Percentiles rank a stretch among this genome's conserved stretches.
phyloP scores from a whole-genome alignment of 2,797 vertebrate genomes.

The Siniperca undulata region DNA sequence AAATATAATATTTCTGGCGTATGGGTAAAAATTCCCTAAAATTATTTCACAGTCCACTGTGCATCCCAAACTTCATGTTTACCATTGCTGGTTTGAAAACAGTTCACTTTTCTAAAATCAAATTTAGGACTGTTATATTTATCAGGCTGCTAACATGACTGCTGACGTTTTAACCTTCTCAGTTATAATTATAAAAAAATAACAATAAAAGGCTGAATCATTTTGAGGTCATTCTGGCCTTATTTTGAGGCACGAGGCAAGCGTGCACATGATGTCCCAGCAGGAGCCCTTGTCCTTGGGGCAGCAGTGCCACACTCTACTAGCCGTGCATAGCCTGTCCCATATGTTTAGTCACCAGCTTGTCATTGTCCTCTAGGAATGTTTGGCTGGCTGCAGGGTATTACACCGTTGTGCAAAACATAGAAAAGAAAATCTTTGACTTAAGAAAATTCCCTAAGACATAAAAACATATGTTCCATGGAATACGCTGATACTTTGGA shows the following conservation, averaged over 20 bases:
- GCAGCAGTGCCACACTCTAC: conserved; percentile 52
- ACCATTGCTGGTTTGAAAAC: background rate
- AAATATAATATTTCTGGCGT: background rate
- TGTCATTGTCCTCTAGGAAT: conserved; percentile 60
- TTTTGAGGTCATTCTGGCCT: conserved; percentile 47
- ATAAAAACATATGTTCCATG: conserved; percentile 18
- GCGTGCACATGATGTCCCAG: conserved; percentile 58
- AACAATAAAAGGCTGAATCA: conserved; percentile 19
- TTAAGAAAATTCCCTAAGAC: conserved; percentile 9
- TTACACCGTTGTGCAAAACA: conserved; percentile 23
- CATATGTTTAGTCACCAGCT: conserved; percentile 70
- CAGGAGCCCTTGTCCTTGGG: conserved; percentile 53
- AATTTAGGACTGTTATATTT: background rate
- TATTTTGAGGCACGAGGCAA: conserved; percentile 37
- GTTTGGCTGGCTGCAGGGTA: conserved; percentile 42
- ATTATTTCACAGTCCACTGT: background rate
- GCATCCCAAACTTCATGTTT: background rate
- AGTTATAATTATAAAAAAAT: background rate
- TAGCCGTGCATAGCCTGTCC: conserved; percentile 61
- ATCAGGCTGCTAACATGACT: background rate
- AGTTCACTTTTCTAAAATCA: background rate
- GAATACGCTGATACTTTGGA: background rate
- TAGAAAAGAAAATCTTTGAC: conserved; percentile 8
- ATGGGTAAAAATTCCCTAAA: background rate
- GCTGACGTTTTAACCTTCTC: conserved; percentile 17